Percentiles rank a stretch among this genome's conserved stretches.
Conservation (phyloP, 1,140 invertebrate species). For the Drosophila persimilis region DNA sequence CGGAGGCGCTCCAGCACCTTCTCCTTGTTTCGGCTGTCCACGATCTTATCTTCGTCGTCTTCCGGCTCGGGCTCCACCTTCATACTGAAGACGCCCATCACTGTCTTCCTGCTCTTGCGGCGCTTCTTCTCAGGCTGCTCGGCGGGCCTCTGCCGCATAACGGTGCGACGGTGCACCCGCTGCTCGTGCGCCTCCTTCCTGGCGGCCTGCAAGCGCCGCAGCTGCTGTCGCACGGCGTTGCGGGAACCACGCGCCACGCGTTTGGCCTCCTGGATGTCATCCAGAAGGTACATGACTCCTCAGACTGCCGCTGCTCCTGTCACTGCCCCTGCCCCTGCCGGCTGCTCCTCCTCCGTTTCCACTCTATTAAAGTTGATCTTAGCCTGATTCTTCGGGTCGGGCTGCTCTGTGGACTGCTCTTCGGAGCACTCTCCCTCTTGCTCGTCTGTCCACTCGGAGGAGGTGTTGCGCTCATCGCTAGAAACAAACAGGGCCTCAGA, state of each 20-base stretch:
- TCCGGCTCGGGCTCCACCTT: slow-evolving; percentile 50
- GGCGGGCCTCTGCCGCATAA: neutral
- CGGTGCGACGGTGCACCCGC: neutral
- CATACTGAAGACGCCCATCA: slow-evolving; percentile 47
- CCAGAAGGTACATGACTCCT: neutral
- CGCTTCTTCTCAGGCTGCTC: slow-evolving; percentile 16
- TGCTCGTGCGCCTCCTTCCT: slow-evolving; percentile 15
- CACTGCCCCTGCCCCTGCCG: neutral
- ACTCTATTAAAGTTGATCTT: neutral
- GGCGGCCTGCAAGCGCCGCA: slow-evolving; percentile 35
- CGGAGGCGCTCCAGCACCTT: slow-evolving; percentile 25
- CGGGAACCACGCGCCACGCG: slow-evolving; percentile 23
- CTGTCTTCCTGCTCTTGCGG: neutral
- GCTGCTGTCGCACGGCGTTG: slow-evolving; percentile 46
- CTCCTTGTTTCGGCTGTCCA: slow-evolving; percentile 57
- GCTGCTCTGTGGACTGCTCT: slow-evolving; percentile 17
- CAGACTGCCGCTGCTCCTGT: neutral
- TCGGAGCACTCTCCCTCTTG: slow-evolving; percentile 6
- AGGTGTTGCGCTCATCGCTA: slow-evolving; percentile 44
- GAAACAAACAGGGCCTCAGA: slow-evolving; percentile 27
- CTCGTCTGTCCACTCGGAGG: neutral
- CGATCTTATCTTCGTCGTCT: slow-evolving; percentile 42
- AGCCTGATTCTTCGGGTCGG: neutral
- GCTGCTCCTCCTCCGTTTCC: neutral
- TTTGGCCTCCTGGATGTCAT: neutral